Percentiles rank a stretch among this genome's conserved stretches.
phyloP scores from a whole-genome alignment of 2,797 vertebrate species.

The Ceryle rudis region DNA sequence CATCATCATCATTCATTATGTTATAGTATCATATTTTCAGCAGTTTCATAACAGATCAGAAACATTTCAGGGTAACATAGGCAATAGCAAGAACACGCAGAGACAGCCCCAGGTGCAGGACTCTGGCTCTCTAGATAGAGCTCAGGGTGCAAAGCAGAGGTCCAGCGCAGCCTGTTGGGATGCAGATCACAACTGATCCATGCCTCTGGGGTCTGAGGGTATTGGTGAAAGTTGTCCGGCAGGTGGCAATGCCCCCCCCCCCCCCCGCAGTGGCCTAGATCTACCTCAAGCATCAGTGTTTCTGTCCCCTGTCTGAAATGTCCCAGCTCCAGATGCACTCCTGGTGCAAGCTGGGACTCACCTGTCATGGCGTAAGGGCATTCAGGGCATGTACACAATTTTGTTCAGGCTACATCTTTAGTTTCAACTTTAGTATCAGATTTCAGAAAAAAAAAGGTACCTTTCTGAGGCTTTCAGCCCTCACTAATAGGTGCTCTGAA shows the following conservation, averaged over 20 bases:
- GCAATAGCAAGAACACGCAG: neutral
- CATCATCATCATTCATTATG: neutral
- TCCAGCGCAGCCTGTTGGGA: neutral
- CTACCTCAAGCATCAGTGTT: accelerated
- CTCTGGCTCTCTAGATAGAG: accelerated
- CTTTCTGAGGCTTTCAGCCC: neutral
- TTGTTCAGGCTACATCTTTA: neutral
- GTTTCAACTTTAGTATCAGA: neutral
- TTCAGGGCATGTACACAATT: neutral
- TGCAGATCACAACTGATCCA: neutral
- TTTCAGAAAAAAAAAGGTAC: neutral
- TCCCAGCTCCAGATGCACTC: neutral
- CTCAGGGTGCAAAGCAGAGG: accelerated
- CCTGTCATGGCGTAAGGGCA: neutral
- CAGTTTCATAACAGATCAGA: neutral
- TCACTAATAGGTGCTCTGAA: neutral
- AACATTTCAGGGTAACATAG: neutral
- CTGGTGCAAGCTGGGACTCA: neutral
- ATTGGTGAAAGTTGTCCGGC: neutral
- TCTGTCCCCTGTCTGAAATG: neutral
- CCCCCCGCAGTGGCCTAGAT: neutral
- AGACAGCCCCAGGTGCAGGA: neutral
- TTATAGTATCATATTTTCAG: neutral
- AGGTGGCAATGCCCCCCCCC: neutral
- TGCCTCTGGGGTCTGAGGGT: neutral